Evolutionary conservation across 1,140 invertebrate genomes (phyloP).

Genomic region (Lepidotrigona ventralis): DNA sequence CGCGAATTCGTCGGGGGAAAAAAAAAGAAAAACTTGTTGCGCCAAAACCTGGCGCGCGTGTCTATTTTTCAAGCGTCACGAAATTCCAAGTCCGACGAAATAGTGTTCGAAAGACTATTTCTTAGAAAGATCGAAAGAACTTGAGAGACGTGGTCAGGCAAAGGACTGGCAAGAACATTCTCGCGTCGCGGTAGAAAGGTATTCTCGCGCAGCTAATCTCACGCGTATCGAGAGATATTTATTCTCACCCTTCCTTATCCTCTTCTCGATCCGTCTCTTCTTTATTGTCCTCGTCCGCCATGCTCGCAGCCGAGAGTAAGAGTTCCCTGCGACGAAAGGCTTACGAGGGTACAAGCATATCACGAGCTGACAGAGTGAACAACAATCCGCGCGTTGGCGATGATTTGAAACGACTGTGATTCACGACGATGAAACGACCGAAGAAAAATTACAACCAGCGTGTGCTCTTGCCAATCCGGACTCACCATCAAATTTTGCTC

Average conservation of each 20-base stretch:
- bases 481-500: slow-evolving; percentile 44
- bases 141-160: not conserved
- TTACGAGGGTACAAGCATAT: not conserved
- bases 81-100: not conserved
- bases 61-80: not conserved
- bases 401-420: not conserved
- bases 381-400: not conserved
- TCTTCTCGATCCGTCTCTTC: slow-evolving; percentile 54
- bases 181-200: not conserved
- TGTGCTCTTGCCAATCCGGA: not conserved
- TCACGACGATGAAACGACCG: not conserved
- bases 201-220: slow-evolving; percentile 13
- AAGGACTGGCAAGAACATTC: not conserved
- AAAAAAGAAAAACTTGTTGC: not conserved
- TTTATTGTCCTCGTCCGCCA: slow-evolving; percentile 64
- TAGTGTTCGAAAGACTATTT: not conserved
- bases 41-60: not conserved
- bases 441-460: not conserved
- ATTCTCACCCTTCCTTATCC: slow-evolving; percentile 65
- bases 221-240: not conserved
- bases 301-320: slow-evolving; percentile 21
- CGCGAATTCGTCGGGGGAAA: not conserved
- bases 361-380: not conserved
- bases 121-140: not conserved
- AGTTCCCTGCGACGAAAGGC: not conserved